Percentiles rank a stretch among this genome's conserved stretches.
Evolutionary conservation across 2,888 invertebrate genomes (phyloP).

Genomic region (Uloborus plumipes): DNA sequence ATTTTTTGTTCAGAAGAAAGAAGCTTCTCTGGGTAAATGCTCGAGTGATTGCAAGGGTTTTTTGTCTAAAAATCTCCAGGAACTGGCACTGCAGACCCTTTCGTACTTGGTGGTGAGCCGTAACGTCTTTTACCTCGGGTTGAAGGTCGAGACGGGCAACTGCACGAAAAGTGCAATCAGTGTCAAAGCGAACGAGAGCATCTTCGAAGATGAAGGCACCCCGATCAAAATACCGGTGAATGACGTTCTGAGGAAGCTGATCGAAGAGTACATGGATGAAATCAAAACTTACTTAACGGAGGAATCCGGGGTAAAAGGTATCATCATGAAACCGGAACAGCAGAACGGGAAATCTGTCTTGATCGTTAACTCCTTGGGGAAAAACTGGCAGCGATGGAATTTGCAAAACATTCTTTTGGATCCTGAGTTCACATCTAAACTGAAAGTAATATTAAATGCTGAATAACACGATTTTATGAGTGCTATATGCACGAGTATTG

Average conservation of each 20-base stretch:
- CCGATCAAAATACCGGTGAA: slow-evolving; percentile 49
- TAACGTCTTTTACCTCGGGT: slow-evolving; percentile 34
- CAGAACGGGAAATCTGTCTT: slow-evolving; percentile 23
- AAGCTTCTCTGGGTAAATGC: slow-evolving; percentile 26
- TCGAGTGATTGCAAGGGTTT: slow-evolving; percentile 37
- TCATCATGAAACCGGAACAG: slow-evolving; percentile 31
- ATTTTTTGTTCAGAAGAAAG: slow-evolving; percentile 22
- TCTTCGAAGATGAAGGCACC: slow-evolving; percentile 42
- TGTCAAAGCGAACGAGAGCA: background rate
- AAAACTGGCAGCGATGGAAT: slow-evolving; percentile 56
- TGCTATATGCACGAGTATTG: no score
- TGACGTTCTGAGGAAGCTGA: slow-evolving; percentile 17
- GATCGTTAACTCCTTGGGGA: slow-evolving; percentile 42
- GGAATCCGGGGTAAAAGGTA: slow-evolving; percentile 38
- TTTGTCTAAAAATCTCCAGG: slow-evolving; percentile 37
- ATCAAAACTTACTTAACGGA: slow-evolving; percentile 31
- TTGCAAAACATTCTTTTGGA: slow-evolving; percentile 47
- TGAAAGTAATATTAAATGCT: slow-evolving; percentile 13
- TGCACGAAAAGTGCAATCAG: slow-evolving; percentile 1
- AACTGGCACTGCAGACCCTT: slow-evolving; percentile 39
- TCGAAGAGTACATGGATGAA: slow-evolving; percentile 34
- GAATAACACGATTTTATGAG: background rate
- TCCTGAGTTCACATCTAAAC: slow-evolving; percentile 27
- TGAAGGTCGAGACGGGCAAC: slow-evolving; percentile 17
- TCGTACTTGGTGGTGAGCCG: slow-evolving; percentile 33